These are phyloP conservation scores for Nasonia oneida DNA, from an alignment of 2,888 invertebrate genomes.

Conservation along the genomic window DNA sequence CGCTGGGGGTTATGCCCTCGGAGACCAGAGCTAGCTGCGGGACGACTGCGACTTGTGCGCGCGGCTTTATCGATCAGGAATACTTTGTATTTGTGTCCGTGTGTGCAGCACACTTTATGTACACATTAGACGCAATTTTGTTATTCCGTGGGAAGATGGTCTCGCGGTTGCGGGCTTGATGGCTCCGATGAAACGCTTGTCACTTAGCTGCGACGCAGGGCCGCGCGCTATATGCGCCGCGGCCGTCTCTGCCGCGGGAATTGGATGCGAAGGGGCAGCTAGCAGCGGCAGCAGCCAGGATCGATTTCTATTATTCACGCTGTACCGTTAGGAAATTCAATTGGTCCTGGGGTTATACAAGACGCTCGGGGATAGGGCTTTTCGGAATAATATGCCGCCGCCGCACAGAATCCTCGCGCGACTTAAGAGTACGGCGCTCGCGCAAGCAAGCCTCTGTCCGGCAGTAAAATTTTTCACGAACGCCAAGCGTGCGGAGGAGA, in stretches of 20 bases:
- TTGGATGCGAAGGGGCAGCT: constrained; percentile 44
- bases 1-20: neutral
- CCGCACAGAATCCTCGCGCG: constrained; percentile 43
- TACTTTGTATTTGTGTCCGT: constrained; percentile 18
- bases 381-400: constrained; percentile 49
- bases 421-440: neutral
- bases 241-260: constrained; percentile 25
- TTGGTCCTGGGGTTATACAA: constrained; percentile 53
- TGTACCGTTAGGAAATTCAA: constrained; percentile 60
- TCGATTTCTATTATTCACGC: constrained; percentile 61
- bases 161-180: neutral
- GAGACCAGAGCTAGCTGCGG: no score
- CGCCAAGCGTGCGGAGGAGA: neutral
- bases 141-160: constrained; percentile 52
- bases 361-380: constrained; percentile 19
- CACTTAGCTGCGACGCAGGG: constrained; percentile 46
- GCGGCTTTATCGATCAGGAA: neutral
- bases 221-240: neutral
- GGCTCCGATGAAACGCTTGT: constrained; percentile 53
- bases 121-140: constrained; percentile 27
- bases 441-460: constrained; percentile 36
- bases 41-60: neutral
- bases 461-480: constrained; percentile 63
- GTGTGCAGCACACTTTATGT: constrained; percentile 5
- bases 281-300: constrained; percentile 26